Base-by-base conservation (phyloP, 92 coral and sea anemone species). In the Pocillopora meandrina region DNA sequence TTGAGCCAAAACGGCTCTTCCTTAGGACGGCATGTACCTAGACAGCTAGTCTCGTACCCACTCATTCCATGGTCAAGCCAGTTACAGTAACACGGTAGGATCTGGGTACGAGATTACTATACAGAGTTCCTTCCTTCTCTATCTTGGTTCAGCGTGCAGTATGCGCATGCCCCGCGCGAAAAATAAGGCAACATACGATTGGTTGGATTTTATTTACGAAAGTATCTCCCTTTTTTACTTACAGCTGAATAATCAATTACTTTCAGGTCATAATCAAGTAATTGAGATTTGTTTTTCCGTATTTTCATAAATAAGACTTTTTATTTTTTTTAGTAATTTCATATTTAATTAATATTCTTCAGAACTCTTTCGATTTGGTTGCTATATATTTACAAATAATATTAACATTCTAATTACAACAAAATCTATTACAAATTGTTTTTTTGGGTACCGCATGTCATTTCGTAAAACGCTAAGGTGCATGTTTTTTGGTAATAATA, bases 151-250 rank as follows among this genome's bases (percentile, higher is more conserved):
- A 26, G 31, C 31, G 31, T 26, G 31, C 31, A 26, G 31, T 9
- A 57, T 9, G 14, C 61, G 61, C 61, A 57, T 57, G 10, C 61
- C 61, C 61, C 61, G 14, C 14, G 31, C 31, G 68, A 20, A 66
- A 66, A 66, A 65, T 16, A 10, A 11, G 36, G 31, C 35, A 69
- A 3, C 6, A 35, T 33, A 23, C 2, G 35, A 62, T 77, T 78
- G 72, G 36, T 36, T 36, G 61, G 18, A n/a, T 78, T 77, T 78
- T 78, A 78, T 78, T 78, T 35, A 63, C 21, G 59, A 78, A 77
- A 75, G 66, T 60, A 78, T 63, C 61, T 34, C 47, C 1, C 17
- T 78, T 47, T n/a, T 61, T 62, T 78, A 78, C 64, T 62, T 78
- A 78, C 71, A 62, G 59, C 61, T 10, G 71, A 78, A 78, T 78